Evolutionary conservation across 2,797 vertebrate genomes (phyloP).

Genomic region (Xenentodon cancila): DNA sequence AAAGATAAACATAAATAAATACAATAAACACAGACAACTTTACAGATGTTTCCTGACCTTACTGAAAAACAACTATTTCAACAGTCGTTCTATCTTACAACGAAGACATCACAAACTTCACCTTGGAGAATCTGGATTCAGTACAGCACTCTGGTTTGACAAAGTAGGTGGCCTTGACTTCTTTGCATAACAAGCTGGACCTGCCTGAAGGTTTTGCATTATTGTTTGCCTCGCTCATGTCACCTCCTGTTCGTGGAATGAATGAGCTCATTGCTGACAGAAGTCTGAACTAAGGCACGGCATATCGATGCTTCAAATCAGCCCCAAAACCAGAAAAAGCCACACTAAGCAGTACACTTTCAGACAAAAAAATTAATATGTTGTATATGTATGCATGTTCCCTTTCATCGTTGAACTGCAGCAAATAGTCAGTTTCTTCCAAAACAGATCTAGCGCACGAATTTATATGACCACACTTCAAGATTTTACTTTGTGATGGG

Average conservation of each 20-base stretch:
- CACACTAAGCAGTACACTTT: conserved; percentile 1
- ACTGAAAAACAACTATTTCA: conserved; percentile 31
- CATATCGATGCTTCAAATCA: conserved; percentile 50
- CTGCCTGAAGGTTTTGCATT: conserved; percentile 65
- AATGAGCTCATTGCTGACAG: conserved; percentile 76
- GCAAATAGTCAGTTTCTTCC: too few relatives aligned
- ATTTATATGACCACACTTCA: too few relatives aligned
- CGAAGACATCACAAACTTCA: conserved; percentile 35
- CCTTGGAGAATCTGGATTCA: conserved; percentile 57
- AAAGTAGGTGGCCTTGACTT: conserved; percentile 55
- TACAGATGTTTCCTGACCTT: conserved; percentile 53
- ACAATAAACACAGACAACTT: conserved; percentile 58
- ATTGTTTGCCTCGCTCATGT: conserved; percentile 67
- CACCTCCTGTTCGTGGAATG: conserved; percentile 67
- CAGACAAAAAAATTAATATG: conserved; percentile 27
- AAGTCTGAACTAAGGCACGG: conserved; percentile 40
- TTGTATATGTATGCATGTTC: too few relatives aligned
- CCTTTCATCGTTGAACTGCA: too few relatives aligned
- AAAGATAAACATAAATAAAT: conserved; percentile 66
- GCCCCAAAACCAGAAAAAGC: conserved; percentile 33
- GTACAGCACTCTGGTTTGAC: conserved; percentile 51
- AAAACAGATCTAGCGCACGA: too few relatives aligned
- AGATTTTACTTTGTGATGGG: too few relatives aligned
- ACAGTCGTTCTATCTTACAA: conserved; percentile 40
- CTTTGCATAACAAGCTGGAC: conserved; percentile 65